Conservation (phyloP, 2,113 vertebrate genomes). For the Galemys pyrenaicus region DNA sequence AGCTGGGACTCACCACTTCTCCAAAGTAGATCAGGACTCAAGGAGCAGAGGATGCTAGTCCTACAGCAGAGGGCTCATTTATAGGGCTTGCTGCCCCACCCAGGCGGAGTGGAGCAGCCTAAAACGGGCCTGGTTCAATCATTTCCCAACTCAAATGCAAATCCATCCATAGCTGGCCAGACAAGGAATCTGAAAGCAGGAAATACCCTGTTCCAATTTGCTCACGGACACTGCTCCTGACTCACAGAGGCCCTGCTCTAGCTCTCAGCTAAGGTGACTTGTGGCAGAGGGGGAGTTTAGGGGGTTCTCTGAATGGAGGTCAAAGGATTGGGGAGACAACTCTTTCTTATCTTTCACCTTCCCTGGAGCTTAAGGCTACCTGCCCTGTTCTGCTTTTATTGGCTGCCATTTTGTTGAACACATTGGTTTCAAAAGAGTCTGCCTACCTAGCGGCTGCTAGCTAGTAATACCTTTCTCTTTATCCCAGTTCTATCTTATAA, state of each 20-base stretch:
- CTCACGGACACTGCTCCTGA: background rate
- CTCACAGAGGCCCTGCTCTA: background rate
- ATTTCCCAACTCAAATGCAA: conserved; percentile 53
- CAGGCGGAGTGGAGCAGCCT: background rate
- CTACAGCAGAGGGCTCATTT: background rate
- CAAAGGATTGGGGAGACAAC: background rate
- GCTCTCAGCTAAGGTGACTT: background rate
- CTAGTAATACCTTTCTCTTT: background rate
- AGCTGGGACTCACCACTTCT: conserved; percentile 49
- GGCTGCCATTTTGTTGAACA: background rate
- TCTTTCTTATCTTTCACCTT: background rate
- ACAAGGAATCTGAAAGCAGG: background rate
- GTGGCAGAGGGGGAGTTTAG: background rate
- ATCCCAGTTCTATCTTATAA: background rate
- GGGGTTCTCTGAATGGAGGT: background rate
- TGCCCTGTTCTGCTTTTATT: background rate
- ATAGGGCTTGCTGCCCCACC: conserved; percentile 23
- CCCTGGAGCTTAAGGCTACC: background rate
- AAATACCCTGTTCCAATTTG: background rate
- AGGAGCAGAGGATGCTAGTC: background rate
- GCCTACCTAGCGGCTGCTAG: background rate
- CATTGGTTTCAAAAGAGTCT: background rate
- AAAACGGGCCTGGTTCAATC: background rate
- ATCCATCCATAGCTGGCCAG: background rate
- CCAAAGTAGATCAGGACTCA: background rate